These are phyloP conservation scores for Rhagonycha fulva DNA, from an alignment of 2,888 invertebrate genomes.

Conservation along the genomic window DNA sequence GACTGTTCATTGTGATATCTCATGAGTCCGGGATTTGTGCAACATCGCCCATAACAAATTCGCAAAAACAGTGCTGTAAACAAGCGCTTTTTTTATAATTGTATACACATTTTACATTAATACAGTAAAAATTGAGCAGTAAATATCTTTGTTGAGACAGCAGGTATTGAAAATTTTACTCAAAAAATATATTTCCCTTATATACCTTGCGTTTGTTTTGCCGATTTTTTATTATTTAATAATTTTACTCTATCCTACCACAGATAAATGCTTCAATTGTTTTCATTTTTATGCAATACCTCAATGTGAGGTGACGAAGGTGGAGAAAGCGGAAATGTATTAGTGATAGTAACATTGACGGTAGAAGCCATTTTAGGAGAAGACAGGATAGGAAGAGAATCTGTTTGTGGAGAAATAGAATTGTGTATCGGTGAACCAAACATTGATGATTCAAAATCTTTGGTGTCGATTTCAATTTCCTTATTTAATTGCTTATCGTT, in stretches of 20 bases:
- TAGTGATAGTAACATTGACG: slow-evolving; percentile 19
- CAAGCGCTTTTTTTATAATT: background rate
- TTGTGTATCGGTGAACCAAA: slow-evolving; percentile 24
- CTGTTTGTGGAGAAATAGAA: slow-evolving; percentile 1
- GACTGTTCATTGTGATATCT: background rate
- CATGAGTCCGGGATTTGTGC: background rate
- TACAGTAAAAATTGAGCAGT: background rate
- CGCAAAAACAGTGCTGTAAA: background rate
- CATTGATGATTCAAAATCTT: background rate
- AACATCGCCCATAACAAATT: background rate
- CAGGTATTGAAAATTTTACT: background rate
- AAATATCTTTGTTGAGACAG: background rate
- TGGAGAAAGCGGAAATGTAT: slow-evolving; percentile 16
- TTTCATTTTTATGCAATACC: background rate
- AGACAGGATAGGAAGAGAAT: slow-evolving; percentile 19
- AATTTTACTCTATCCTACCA: background rate
- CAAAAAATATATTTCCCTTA: background rate
- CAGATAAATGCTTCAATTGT: background rate
- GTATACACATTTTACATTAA: background rate
- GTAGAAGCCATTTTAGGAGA: slow-evolving; percentile 18
- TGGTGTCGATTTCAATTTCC: background rate
- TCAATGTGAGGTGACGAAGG: slow-evolving; percentile 6
- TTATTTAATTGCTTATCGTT: background rate
- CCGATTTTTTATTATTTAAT: background rate
- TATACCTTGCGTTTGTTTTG: background rate